Base-by-base conservation (phyloP, 2,797 vertebrate genomes). In the Miichthys miiuy region DNA sequence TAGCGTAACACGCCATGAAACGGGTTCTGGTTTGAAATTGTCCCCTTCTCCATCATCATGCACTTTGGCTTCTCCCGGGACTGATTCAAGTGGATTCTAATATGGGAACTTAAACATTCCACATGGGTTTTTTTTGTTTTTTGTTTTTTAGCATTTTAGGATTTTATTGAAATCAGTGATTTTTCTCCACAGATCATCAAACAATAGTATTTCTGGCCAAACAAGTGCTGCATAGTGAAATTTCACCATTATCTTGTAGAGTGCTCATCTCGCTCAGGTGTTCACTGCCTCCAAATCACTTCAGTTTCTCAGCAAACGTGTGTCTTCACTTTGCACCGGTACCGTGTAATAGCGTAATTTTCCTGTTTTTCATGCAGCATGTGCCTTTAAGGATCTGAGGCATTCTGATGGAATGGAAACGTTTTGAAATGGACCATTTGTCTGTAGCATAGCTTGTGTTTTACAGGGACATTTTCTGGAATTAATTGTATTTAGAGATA, bases 381-480 rank as follows among this genome's bases (percentile, higher is more conserved):
- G 89, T 91, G 85, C 90, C 88, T 92, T 81, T 64, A 67, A 69
- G 73, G 51, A 84, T 76, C 57, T 51, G 66, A 85, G 66, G 72
- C 70, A 52, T 85, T 80, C 56, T 56, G 72, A 74, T 73, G 76
- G 64, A 46, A 48, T 30, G 30, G 20, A 48, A 18, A 23, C 62
- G 9, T 67, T 68, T 72, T 46, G 68, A 52, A 71, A 67, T 23
- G 57, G 65, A 64, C 51, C n/a, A 7, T 85, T 72, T 67, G 66
- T 81, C 65, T 83, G 72, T 80, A 42, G 62, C 57, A 34, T 71
- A 66, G 60, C 42, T 57, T 78, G 57, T 78, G 48, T 81, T 72
- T 72, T 60, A 71, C 57, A 44, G 75, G 58, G 11, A 38, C 71
- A 46, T 63, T 67, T 60, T 75, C 34, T 63, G 41, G 76, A 84